Evolutionary conservation across 1,140 invertebrate genomes (phyloP).

Genomic region (Ruditapes philippinarum): DNA sequence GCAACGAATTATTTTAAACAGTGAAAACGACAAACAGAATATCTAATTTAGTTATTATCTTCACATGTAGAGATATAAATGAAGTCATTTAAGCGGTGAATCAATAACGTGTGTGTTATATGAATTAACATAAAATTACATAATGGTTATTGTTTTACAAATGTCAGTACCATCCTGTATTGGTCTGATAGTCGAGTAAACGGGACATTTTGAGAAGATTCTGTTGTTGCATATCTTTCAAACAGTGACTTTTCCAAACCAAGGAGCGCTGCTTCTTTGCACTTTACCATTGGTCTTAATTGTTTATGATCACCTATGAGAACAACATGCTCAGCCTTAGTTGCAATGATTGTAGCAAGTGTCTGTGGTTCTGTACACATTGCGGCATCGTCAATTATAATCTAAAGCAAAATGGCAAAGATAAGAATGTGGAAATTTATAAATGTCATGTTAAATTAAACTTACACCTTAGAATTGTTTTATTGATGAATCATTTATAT

Average conservation of each 20-base stretch:
- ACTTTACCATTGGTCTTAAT: constrained; percentile 77
- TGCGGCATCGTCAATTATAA: constrained; percentile 80
- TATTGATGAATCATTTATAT: too few relatives aligned
- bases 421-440: not conserved
- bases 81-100: not conserved
- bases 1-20: too few relatives aligned
- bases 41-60: too few relatives aligned
- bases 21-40: too few relatives aligned
- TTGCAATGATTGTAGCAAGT: constrained; percentile 75
- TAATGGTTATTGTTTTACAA: too few relatives aligned
- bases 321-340: constrained; percentile 75
- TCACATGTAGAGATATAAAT: not conserved
- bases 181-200: constrained; percentile 39
- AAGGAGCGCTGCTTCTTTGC: constrained; percentile 71
- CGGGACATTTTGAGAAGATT: not conserved
- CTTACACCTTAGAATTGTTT: too few relatives aligned
- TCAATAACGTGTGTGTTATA: not conserved
- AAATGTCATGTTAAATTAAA: too few relatives aligned
- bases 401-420: not conserved
- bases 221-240: constrained; percentile 74
- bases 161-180: constrained; percentile 52
- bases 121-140: not conserved
- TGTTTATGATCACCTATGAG: constrained; percentile 83
- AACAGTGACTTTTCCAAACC: constrained; percentile 80
- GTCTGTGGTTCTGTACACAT: constrained; percentile 82